Conservation (phyloP, 2,113 vertebrate species). For the Reinhardtius hippoglossoides region DNA sequence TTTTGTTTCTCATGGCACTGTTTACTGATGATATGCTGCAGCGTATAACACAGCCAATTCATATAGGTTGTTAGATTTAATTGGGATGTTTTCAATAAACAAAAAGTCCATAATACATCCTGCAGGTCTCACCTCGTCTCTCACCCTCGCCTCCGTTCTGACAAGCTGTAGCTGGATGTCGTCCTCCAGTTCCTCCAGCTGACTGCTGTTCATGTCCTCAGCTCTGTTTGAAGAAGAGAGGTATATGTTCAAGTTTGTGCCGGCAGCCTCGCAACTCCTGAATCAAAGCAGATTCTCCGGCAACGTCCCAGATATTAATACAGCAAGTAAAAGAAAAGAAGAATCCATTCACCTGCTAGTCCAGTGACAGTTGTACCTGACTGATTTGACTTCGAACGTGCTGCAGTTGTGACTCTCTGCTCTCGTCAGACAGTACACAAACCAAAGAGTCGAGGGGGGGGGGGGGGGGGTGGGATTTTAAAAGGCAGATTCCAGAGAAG, state of each 20-base stretch:
- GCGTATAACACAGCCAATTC: neutral
- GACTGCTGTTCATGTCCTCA: slow-evolving; percentile 77
- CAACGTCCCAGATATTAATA: neutral
- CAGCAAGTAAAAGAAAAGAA: neutral
- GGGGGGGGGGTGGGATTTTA: slow-evolving; percentile 15
- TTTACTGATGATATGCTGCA: neutral
- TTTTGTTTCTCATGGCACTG: neutral
- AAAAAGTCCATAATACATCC: neutral
- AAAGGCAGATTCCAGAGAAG: slow-evolving; percentile 28
- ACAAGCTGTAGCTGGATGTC: slow-evolving; percentile 80
- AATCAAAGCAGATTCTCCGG: slow-evolving; percentile 5
- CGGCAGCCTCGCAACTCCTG: neutral
- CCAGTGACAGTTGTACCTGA: neutral
- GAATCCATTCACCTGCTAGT: neutral
- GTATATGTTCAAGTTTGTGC: neutral
- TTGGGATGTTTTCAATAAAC: neutral
- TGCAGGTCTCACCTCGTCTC: slow-evolving; percentile 75
- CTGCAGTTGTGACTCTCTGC: slow-evolving; percentile 16
- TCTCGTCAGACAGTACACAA: slow-evolving; percentile 24
- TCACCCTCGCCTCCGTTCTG: slow-evolving; percentile 71
- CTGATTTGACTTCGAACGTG: slow-evolving; percentile 4
- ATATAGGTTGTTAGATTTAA: neutral
- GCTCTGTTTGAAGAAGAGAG: slow-evolving; percentile 68
- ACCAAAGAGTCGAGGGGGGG: slow-evolving; percentile 25
- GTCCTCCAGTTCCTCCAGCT: slow-evolving; percentile 82